Evolutionary conservation across 2,797 vertebrate species (phyloP).

Genomic region (Danio jaintianensis): DNA sequence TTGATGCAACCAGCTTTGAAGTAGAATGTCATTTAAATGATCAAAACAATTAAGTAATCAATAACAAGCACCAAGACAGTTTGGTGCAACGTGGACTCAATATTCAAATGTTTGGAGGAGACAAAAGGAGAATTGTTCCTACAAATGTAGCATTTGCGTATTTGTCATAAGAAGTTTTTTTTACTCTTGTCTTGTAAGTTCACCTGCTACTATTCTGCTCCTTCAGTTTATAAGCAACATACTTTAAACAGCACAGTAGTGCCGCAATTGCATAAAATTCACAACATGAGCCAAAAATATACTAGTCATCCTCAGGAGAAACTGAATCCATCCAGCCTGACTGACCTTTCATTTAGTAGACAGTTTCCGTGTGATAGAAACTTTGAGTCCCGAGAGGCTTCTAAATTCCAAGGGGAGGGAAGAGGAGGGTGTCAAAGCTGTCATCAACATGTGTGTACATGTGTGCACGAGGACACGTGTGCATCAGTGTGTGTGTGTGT

Average conservation of each 20-base stretch:
- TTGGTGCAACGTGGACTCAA: neutral
- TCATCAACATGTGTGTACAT: conserved; percentile 25
- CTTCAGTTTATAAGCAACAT: neutral
- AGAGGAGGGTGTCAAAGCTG: conserved; percentile 17
- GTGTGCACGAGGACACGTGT: neutral
- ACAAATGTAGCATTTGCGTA: neutral
- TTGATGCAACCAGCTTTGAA: neutral
- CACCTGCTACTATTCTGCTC: neutral
- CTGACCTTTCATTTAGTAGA: conserved; percentile 35
- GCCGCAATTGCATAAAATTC: conserved; percentile 29
- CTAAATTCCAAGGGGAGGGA: conserved; percentile 19
- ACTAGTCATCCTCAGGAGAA: conserved; percentile 44
- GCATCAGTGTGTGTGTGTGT: neutral
- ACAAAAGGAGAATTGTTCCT: neutral
- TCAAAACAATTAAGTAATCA: neutral
- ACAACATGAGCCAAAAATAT: conserved; percentile 43
- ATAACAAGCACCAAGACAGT: neutral
- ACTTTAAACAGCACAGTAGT: conserved; percentile 11
- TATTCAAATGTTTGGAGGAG: neutral
- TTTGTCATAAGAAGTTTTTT: neutral
- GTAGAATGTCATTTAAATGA: neutral
- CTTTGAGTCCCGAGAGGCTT: conserved; percentile 10
- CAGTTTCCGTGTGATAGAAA: conserved; percentile 32
- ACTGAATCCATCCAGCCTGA: conserved; percentile 6
- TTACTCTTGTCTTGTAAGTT: neutral